Conservation (phyloP, 2,888 invertebrate species). For the Ormyrus thymus region DNA sequence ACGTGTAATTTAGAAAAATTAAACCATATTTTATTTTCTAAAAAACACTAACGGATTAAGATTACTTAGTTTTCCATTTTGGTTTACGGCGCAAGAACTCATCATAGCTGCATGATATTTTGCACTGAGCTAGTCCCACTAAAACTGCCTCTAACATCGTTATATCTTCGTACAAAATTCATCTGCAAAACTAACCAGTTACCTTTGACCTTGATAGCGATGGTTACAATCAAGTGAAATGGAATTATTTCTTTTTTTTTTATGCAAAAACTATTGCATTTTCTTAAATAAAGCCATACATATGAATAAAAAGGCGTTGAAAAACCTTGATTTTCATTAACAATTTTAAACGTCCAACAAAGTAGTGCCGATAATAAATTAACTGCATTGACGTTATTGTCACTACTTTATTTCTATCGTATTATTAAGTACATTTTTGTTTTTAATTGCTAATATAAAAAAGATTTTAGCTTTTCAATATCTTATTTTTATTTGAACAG, state of each 20-base stretch:
- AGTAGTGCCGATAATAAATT: constrained; percentile 19
- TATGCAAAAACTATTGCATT: constrained; percentile 9
- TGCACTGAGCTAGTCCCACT: constrained; percentile 45
- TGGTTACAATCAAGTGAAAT: constrained; percentile 28
- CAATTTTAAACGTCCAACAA: background rate
- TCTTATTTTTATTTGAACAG: background rate
- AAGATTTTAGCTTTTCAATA: background rate
- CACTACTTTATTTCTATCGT: constrained; percentile 19
- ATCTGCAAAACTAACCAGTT: constrained; percentile 31
- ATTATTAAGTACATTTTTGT: constrained; percentile 24
- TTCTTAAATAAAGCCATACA: background rate
- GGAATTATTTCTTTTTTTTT: constrained; percentile 22
- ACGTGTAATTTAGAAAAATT: constrained; percentile 1
- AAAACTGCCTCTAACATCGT: constrained; percentile 49
- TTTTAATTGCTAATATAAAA: background rate
- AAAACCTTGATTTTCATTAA: constrained; percentile 24
- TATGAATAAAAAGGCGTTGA: constrained; percentile 4
- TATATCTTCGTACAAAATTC: constrained; percentile 50
- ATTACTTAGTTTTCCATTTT: background rate
- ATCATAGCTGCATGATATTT: constrained; percentile 24
- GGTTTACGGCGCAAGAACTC: constrained; percentile 11
- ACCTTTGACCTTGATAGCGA: constrained; percentile 8
- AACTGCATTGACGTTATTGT: constrained; percentile 27
- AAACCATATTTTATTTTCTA: background rate
- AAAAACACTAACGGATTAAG: constrained; percentile 16